A percentile compares a stretch with the other conserved stretches of the same genome.
Evolutionary conservation across 1,140 invertebrate species (phyloP).

Genomic region (Drosophila nebulosa): DNA sequence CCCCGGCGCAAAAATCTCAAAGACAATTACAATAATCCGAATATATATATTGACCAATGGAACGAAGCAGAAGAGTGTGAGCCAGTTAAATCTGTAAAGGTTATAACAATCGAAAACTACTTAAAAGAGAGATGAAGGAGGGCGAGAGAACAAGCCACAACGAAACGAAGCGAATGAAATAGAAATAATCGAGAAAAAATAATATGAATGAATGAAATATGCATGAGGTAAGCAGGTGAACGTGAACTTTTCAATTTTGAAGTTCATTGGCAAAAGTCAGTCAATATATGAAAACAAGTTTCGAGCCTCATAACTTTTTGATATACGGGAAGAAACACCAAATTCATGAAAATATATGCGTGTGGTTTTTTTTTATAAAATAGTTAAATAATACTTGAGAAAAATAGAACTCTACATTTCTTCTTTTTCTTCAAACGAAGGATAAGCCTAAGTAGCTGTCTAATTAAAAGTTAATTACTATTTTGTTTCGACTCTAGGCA

Average conservation of each 20-base stretch:
- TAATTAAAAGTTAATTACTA: no score
- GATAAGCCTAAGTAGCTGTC: no score
- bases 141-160: neutral
- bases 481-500: no score
- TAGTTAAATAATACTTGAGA: neutral
- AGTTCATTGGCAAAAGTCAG: conserved; percentile 6
- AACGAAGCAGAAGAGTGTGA: neutral
- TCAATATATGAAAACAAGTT: conserved; percentile 2
- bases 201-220: conserved; percentile 1
- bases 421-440: no score
- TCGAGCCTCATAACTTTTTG: neutral
- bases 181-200: conserved; percentile 8
- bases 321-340: neutral
- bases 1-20: neutral
- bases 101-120: neutral
- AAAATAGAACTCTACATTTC: neutral
- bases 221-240: conserved; percentile 1
- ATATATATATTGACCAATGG: neutral
- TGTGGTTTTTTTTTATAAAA: neutral
- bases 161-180: neutral
- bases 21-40: neutral
- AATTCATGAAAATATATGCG: neutral
- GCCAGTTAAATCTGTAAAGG: neutral
- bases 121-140: neutral
- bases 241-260: conserved; percentile 10